These are phyloP conservation scores for Mus spicilegus DNA, from an alignment of 2,113 vertebrate genomes.

Conservation along the genomic window DNA sequence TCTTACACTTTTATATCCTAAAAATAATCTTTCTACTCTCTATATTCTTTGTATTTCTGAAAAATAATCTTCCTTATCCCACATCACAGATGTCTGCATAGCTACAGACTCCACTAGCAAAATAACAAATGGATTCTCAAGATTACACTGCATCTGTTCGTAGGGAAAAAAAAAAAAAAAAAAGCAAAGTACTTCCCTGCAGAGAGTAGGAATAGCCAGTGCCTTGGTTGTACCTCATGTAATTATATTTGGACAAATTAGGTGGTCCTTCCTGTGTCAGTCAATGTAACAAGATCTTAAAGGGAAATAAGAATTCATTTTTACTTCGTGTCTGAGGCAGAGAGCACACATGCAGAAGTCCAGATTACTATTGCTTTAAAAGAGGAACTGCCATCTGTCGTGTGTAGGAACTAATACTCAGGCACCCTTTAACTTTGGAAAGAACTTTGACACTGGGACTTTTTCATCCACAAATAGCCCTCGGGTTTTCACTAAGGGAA, in stretches of 20 bases:
- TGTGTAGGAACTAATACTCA: constrained; percentile 35
- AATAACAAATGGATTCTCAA: constrained; percentile 73
- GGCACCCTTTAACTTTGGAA: neutral
- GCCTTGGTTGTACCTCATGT: constrained; percentile 43
- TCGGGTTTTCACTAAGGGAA: constrained; percentile 12
- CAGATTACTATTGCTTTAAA: constrained; percentile 56
- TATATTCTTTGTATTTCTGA: constrained; percentile 57
- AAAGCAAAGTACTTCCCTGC: neutral
- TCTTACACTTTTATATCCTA: constrained; percentile 40
- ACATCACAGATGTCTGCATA: constrained; percentile 71
- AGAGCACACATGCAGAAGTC: constrained; percentile 52
- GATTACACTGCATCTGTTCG: constrained; percentile 53
- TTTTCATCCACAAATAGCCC: constrained; percentile 25
- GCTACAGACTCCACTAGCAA: constrained; percentile 55
- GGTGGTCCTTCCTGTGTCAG: constrained; percentile 23
- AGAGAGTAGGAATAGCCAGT: constrained; percentile 43
- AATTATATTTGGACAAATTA: constrained; percentile 72
- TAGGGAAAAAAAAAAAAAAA: constrained; percentile 1
- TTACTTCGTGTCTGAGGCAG: constrained; percentile 49
- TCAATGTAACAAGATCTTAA: constrained; percentile 57
- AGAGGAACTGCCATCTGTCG: constrained; percentile 65
- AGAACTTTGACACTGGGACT: constrained; percentile 35
- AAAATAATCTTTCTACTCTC: constrained; percentile 56
- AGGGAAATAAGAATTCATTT: constrained; percentile 64
- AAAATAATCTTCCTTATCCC: constrained; percentile 63